A percentile compares a stretch with the other conserved stretches of the same genome.
These are phyloP conservation scores for Serinus canaria DNA, from an alignment of 2,113 vertebrate genomes.

Conservation along the genomic window DNA sequence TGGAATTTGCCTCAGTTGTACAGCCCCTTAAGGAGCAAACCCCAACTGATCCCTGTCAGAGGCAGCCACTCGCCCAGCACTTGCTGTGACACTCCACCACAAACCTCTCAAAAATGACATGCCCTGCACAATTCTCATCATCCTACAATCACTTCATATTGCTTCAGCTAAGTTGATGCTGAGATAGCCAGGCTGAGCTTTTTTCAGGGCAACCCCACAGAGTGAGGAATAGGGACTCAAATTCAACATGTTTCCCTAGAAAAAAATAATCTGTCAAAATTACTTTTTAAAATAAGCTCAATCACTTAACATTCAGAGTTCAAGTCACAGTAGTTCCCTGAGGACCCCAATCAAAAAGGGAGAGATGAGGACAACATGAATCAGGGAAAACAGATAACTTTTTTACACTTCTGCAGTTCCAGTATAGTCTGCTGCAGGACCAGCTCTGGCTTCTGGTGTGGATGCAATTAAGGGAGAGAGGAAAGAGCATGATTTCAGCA, in stretches of 20 bases:
- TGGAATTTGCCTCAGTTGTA: neutral
- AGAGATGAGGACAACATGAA: neutral
- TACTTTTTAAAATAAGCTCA: neutral
- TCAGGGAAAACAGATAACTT: neutral
- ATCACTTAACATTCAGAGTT: neutral
- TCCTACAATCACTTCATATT: neutral
- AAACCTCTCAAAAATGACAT: conserved; percentile 13
- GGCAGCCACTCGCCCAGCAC: neutral
- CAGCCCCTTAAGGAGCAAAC: neutral
- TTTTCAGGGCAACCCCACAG: neutral
- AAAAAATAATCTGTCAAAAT: neutral
- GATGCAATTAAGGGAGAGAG: neutral
- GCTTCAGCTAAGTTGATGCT: neutral
- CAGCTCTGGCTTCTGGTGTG: neutral
- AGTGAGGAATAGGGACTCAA: neutral
- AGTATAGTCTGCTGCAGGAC: neutral
- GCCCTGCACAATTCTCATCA: conserved; percentile 18
- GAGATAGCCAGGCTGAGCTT: neutral
- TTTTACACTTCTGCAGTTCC: neutral
- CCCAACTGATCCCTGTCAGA: neutral
- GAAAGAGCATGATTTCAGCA: neutral
- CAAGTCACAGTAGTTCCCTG: neutral
- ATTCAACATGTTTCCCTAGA: neutral
- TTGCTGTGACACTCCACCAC: neutral
- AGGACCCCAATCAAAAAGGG: neutral